A percentile compares a stretch with the other conserved stretches of the same genome.
Evolutionary conservation across 2,113 vertebrate species (phyloP).

Genomic region (Merops nubicus): DNA sequence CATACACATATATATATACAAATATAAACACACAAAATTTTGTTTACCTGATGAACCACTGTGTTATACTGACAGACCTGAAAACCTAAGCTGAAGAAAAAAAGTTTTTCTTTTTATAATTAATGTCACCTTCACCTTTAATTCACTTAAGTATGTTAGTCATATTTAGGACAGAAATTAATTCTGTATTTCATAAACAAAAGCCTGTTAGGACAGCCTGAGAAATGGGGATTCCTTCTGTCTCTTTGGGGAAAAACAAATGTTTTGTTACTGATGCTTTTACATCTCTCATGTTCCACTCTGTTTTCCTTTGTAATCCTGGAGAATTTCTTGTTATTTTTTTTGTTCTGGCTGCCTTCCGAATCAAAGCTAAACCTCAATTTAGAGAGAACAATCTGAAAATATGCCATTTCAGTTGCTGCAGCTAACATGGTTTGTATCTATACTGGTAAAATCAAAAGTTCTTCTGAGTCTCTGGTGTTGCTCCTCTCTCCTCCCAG

Average conservation of each 20-base stretch:
- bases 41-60: background rate
- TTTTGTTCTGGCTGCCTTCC: background rate
- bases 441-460: background rate
- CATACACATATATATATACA: too few species aligned
- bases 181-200: background rate
- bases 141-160: background rate
- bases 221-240: background rate
- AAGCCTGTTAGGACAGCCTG: background rate
- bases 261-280: background rate
- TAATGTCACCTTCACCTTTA: background rate
- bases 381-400: background rate
- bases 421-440: background rate
- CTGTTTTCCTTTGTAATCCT: background rate
- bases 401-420: background rate
- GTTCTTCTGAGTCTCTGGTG: background rate
- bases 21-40: too few species aligned
- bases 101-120: background rate
- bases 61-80: background rate
- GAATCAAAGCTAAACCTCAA: background rate
- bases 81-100: background rate
- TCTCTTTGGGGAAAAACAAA: background rate
- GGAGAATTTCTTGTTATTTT: background rate
- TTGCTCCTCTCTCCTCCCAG: background rate
- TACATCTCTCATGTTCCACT: background rate
- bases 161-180: background rate